Conservation (phyloP, 2,888 invertebrate genomes). For the Parnassius mnemosyne region DNA sequence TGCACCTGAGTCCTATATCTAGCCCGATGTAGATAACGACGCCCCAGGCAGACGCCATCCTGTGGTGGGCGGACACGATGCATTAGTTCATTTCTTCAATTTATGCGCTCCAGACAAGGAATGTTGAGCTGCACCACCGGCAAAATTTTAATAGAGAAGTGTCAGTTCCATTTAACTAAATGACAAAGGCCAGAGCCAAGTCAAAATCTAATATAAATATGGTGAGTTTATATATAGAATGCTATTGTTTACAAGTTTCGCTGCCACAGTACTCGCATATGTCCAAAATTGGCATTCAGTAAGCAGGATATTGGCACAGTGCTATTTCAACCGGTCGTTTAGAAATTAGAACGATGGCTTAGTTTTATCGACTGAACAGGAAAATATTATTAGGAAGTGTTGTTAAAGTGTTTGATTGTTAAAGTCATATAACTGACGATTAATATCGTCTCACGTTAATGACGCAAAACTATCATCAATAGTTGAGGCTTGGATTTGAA, state of each 20-base stretch:
- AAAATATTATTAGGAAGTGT: background rate
- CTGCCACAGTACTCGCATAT: background rate
- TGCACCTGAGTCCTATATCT: slow-evolving; percentile 26
- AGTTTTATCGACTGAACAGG: background rate
- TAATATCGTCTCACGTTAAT: no score
- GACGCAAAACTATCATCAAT: no score
- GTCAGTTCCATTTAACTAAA: slow-evolving; percentile 23
- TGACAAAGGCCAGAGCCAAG: slow-evolving; percentile 1
- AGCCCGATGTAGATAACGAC: slow-evolving; percentile 38
- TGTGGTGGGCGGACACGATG: slow-evolving; percentile 53
- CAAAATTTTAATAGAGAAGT: slow-evolving; percentile 22
- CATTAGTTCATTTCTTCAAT: slow-evolving; percentile 59
- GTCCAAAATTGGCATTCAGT: slow-evolving; percentile 8
- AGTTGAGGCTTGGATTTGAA: no score
- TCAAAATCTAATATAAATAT: slow-evolving; percentile 3
- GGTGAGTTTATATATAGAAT: slow-evolving; percentile 3
- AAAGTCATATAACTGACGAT: no score
- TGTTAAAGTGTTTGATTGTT: background rate
- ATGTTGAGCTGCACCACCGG: slow-evolving; percentile 15
- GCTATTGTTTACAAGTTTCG: slow-evolving; percentile 1
- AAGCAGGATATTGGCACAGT: slow-evolving; percentile 24
- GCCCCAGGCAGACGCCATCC: slow-evolving; percentile 37
- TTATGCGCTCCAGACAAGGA: slow-evolving; percentile 41
- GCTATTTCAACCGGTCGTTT: slow-evolving; percentile 2
- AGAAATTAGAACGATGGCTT: background rate